Percentiles rank a stretch among this genome's conserved stretches.
phyloP scores from a whole-genome alignment of 2,113 vertebrate genomes.

The Brienomyrus brachyistius region DNA sequence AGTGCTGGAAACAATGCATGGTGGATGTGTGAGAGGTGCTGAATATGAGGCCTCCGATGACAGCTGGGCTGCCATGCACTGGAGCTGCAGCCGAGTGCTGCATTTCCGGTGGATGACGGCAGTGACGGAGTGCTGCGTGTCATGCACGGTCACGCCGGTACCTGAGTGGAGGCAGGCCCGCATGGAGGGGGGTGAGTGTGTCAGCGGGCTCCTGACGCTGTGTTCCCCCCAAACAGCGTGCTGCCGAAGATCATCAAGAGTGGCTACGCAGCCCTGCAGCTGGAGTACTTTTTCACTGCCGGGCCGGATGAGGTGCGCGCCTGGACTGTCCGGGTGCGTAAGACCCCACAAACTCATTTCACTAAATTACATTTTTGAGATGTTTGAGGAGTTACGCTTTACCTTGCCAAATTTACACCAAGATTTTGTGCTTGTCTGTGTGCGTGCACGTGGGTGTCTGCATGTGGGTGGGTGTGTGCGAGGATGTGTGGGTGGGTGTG shows the following conservation, averaged over 20 bases:
- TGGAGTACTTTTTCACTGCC: constrained; percentile 99
- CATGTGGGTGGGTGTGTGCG: too few species aligned
- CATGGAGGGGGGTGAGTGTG: not conserved
- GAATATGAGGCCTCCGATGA: not conserved
- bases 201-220: not conserved
- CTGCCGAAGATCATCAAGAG: constrained; percentile 98
- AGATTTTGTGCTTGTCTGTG: too few species aligned
- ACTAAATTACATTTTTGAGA: constrained; percentile 54
- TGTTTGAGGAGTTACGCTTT: constrained; percentile 85
- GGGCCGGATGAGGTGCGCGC: constrained; percentile 98
- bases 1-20: not conserved
- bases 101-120: not conserved
- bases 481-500: too few species aligned
- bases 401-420: constrained; percentile 52
- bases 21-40: constrained; percentile 2
- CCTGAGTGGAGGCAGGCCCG: not conserved
- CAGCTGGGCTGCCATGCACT: too few species aligned
- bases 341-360: constrained; percentile 34
- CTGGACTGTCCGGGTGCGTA: constrained; percentile 96
- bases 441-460: constrained; percentile 50
- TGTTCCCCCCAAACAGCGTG: constrained; percentile 56
- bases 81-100: not conserved
- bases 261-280: constrained; percentile 87
- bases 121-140: not conserved
- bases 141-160: not conserved